Percentiles rank a stretch among this genome's conserved stretches.
These are phyloP conservation scores for Neuroscelio doddi DNA, from an alignment of 2,888 invertebrate species.

Conservation along the genomic window DNA sequence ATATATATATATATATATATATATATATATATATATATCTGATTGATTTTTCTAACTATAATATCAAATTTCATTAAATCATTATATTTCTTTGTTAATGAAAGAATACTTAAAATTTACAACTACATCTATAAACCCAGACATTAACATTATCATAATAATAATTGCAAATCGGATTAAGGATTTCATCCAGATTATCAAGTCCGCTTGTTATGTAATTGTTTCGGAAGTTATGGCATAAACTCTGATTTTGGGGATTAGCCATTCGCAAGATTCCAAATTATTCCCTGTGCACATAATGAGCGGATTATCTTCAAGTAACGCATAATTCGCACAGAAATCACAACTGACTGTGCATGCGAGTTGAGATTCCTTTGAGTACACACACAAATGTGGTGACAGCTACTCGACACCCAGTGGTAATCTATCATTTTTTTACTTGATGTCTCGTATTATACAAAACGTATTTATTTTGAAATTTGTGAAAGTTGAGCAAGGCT, in stretches of 20 bases:
- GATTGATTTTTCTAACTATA: no score
- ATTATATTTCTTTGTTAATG: no score
- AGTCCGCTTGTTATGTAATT: constrained; percentile 2
- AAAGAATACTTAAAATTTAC: no score
- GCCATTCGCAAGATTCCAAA: not conserved
- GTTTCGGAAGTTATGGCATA: not conserved
- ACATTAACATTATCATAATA: not conserved
- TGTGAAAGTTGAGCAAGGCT: no score
- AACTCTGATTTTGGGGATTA: constrained; percentile 5
- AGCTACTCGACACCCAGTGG: no score
- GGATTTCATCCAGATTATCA: not conserved
- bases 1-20: no score
- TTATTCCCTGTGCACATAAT: constrained; percentile 1
- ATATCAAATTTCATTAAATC: no score
- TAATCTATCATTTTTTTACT: no score
- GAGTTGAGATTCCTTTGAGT: not conserved
- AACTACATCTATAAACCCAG: no score
- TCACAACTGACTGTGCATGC: not conserved
- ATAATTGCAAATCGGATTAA: not conserved
- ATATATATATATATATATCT: no score
- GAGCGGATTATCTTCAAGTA: constrained; percentile 4
- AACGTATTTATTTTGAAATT: no score
- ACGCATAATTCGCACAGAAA: constrained; percentile 3
- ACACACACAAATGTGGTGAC: not conserved
- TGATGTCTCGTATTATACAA: no score